Percentiles rank a stretch among this genome's conserved stretches.
phyloP scores from a whole-genome alignment of 1,140 invertebrate genomes.

The Rhagoletis zephyria region DNA sequence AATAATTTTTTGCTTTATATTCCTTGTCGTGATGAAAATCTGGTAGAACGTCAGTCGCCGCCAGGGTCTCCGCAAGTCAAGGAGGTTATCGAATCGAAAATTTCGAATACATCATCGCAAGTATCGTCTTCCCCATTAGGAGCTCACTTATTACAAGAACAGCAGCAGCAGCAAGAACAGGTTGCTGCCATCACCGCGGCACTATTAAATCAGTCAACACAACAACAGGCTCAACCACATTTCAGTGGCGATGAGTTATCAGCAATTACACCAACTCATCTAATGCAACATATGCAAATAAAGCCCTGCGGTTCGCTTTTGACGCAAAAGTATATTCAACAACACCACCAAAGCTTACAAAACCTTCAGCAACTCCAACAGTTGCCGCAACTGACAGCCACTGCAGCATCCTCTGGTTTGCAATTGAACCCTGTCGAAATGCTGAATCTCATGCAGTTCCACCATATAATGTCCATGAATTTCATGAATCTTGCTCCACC shows the following conservation, averaged over 20 bases:
- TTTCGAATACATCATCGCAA: not conserved
- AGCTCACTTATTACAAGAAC: constrained; percentile 45
- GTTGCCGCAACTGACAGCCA: constrained; percentile 62
- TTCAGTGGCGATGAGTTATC: constrained; percentile 63
- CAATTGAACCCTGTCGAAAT: constrained; percentile 71
- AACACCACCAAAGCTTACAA: constrained; percentile 60
- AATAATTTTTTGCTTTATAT: no score
- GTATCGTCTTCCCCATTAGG: constrained; percentile 48
- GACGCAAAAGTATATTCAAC: constrained; percentile 10
- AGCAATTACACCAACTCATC: constrained; percentile 56
- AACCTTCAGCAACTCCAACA: constrained; percentile 68
- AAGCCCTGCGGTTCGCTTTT: constrained; percentile 65
- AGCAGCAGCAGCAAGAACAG: constrained; percentile 62
- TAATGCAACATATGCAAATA: constrained; percentile 55
- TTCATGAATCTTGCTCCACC: constrained; percentile 73
- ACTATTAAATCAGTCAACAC: constrained; percentile 64
- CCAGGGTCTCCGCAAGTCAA: not conserved
- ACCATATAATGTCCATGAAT: constrained; percentile 77
- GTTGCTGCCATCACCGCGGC: constrained; percentile 61
- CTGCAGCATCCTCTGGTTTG: constrained; percentile 60
- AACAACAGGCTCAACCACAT: constrained; percentile 26
- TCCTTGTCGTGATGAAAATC: not conserved
- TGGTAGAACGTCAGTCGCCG: not conserved
- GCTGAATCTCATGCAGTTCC: constrained; percentile 89
- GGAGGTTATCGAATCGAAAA: not conserved